phyloP scores from a whole-genome alignment of 2,888 invertebrate species.

The Brachycybe producta region DNA sequence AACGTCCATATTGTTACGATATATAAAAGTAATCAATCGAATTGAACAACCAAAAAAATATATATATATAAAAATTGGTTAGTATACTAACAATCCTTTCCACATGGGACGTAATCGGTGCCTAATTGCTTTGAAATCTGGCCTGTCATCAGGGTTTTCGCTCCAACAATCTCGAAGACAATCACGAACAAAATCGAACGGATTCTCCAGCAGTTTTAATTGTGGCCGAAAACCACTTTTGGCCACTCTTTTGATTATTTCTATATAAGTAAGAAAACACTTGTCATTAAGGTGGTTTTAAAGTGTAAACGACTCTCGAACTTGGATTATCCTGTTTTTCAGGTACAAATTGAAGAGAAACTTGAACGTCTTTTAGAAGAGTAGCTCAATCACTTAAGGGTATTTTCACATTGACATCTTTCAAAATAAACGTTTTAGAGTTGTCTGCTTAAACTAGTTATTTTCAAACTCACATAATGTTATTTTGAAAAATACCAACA shows the following conservation, averaged over 20 bases:
- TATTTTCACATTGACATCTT: too few species aligned
- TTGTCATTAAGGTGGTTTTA: too few species aligned
- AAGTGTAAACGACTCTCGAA: too few species aligned
- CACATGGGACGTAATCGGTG: slow-evolving; percentile 35
- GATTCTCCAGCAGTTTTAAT: slow-evolving; percentile 59
- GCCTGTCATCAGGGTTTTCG: slow-evolving; percentile 35
- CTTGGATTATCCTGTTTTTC: too few species aligned
- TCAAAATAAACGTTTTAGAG: too few species aligned
- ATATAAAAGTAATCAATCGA: not conserved
- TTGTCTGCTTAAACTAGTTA: not conserved
- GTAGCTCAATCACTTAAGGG: too few species aligned
- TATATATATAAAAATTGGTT: not conserved
- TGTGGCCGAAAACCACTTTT: slow-evolving; percentile 49
- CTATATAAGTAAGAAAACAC: slow-evolving; percentile 24
- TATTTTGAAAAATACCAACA: too few species aligned
- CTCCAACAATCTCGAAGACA: slow-evolving; percentile 38
- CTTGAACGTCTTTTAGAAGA: too few species aligned
- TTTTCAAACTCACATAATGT: too few species aligned
- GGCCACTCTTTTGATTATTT: slow-evolving; percentile 30
- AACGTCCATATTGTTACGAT: too few species aligned
- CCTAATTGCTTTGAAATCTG: slow-evolving; percentile 37
- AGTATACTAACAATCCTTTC: slow-evolving; percentile 39
- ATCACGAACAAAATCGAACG: slow-evolving; percentile 30
- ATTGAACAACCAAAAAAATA: not conserved
- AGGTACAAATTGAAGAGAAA: too few species aligned